Percentiles rank a stretch among this genome's conserved stretches.
Evolutionary conservation across 1,140 invertebrate genomes (phyloP).

Genomic region (Bacillus rossius): DNA sequence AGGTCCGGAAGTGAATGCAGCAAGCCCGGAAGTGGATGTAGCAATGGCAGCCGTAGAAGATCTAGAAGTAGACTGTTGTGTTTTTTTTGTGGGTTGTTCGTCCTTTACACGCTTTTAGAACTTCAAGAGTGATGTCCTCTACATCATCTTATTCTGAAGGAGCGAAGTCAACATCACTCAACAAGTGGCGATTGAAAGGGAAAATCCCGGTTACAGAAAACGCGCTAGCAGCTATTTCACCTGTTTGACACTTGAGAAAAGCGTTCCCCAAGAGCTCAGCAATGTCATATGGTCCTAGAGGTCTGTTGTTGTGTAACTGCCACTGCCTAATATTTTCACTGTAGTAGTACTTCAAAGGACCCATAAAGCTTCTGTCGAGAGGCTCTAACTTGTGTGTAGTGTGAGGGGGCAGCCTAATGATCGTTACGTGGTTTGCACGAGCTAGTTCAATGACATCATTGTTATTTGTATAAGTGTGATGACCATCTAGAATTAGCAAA

Average conservation of each 20-base stretch:
- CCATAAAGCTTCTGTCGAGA: conserved; percentile 37
- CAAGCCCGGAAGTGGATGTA: no score
- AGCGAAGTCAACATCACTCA: conserved; percentile 12
- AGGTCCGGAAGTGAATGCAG: no score
- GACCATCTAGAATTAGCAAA: no score
- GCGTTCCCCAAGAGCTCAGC: conserved; percentile 14
- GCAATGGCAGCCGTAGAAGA: no score
- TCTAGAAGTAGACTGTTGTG: no score
- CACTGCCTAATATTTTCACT: conserved; percentile 30
- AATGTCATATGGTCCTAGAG: conserved; percentile 9
- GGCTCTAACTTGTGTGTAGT: conserved; percentile 39
- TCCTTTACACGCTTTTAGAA: no score
- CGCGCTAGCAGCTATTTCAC: conserved; percentile 21
- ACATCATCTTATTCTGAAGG: neutral
- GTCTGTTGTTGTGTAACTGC: conserved; percentile 14
- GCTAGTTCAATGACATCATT: no score
- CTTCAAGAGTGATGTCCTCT: no score
- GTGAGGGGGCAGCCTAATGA: conserved; percentile 26
- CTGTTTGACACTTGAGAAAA: conserved; percentile 15
- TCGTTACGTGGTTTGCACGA: no score
- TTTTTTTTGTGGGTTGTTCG: no score
- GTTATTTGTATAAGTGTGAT: no score
- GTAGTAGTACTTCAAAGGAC: conserved; percentile 35
- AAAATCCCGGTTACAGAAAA: conserved; percentile 26
- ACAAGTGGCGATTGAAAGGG: conserved; percentile 23